phyloP scores from a whole-genome alignment of 2,113 vertebrate genomes.

The Myotis yumanensis region DNA sequence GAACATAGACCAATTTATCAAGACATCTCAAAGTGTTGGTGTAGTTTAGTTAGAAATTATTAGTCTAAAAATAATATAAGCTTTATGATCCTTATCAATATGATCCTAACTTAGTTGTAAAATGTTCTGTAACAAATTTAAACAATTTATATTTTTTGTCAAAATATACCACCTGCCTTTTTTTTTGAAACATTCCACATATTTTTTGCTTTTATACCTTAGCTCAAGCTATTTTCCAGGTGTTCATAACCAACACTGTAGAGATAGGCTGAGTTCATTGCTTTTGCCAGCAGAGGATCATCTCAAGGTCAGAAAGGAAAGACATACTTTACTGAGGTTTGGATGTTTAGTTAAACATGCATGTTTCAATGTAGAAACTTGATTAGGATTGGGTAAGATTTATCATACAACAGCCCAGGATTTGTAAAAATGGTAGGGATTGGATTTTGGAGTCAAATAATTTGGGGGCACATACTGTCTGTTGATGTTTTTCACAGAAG shows the following conservation, averaged over 20 bases:
- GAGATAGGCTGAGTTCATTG: neutral
- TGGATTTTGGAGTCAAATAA: neutral
- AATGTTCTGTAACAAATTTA: neutral
- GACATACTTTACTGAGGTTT: neutral
- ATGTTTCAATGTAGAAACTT: neutral
- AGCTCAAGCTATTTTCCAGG: neutral
- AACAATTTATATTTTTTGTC: neutral
- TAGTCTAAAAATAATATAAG: neutral
- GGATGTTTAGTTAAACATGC: neutral
- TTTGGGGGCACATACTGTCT: neutral
- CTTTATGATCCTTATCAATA: neutral
- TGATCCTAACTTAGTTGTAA: neutral
- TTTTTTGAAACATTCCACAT: neutral
- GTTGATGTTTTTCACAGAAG: neutral
- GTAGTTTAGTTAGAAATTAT: neutral
- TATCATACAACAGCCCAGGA: neutral
- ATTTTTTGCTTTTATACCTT: neutral
- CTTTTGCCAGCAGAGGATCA: neutral
- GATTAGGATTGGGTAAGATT: neutral
- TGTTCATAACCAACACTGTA: neutral
- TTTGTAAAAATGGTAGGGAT: neutral
- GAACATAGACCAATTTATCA: neutral
- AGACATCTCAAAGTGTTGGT: neutral
- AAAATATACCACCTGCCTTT: neutral
- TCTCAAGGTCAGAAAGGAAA: neutral